phyloP scores from a whole-genome alignment of 2,888 invertebrate species.

The Tenthredo mesomela region DNA sequence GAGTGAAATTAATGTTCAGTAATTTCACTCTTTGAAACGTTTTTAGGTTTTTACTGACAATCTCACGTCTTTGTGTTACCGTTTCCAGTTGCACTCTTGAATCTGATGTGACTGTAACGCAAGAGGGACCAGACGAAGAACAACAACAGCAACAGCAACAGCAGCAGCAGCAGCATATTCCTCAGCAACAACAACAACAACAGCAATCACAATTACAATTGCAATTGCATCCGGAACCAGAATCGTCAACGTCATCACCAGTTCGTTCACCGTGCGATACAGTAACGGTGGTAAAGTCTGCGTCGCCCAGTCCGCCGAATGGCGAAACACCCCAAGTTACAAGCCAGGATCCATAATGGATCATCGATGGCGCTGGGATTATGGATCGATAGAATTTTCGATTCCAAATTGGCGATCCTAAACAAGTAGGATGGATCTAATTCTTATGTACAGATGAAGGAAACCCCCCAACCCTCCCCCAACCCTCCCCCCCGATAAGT shows the following conservation, averaged over 20 bases:
- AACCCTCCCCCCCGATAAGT: too few species aligned
- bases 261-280: constrained; percentile 59
- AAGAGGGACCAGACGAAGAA: constrained; percentile 1
- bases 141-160: constrained; percentile 51
- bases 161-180: constrained; percentile 55
- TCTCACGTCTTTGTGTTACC: background rate
- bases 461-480: too few species aligned
- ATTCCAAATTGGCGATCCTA: constrained; percentile 59
- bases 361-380: constrained; percentile 66
- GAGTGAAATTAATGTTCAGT: too few species aligned
- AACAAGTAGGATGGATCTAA: constrained; percentile 57
- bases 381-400: constrained; percentile 63
- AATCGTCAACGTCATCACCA: constrained; percentile 54
- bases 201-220: constrained; percentile 56
- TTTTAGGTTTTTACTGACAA: background rate
- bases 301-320: constrained; percentile 69
- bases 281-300: constrained; percentile 65
- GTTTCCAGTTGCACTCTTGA: background rate
- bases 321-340: constrained; percentile 71
- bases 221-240: constrained; percentile 52
- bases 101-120: background rate
- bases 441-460: constrained; percentile 68
- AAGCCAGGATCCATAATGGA: constrained; percentile 75
- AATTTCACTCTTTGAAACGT: too few species aligned
- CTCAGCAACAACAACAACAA: constrained; percentile 54